Conservation (phyloP, 2,113 vertebrate species). For the Anser brachyrhynchus region DNA sequence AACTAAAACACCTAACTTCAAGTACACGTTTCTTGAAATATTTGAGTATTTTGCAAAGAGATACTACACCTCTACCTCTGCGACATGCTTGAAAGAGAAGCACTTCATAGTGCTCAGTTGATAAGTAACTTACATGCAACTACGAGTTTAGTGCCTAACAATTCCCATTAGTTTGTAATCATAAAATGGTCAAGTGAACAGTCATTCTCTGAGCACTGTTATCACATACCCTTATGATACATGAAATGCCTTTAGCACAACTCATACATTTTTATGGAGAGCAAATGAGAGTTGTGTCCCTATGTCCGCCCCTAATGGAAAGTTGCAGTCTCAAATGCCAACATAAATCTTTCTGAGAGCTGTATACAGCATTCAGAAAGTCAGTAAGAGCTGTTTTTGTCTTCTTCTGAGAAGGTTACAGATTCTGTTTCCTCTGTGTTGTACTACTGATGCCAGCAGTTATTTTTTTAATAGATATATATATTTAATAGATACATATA, state of each 20-base stretch:
- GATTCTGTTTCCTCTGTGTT: neutral
- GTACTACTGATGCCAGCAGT: neutral
- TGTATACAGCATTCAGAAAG: neutral
- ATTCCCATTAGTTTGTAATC: constrained; percentile 25
- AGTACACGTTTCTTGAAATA: neutral
- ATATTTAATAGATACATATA: neutral
- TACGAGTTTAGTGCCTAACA: constrained; percentile 24
- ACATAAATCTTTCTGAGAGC: constrained; percentile 30
- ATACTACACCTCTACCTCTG: neutral
- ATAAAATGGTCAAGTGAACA: constrained; percentile 62
- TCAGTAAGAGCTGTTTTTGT: neutral
- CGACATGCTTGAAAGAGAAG: neutral
- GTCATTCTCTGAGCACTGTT: constrained; percentile 14
- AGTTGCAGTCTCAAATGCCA: constrained; percentile 5
- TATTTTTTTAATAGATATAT: neutral
- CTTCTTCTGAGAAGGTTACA: neutral
- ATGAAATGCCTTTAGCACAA: constrained; percentile 25
- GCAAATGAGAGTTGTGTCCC: constrained; percentile 38
- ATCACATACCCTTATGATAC: neutral
- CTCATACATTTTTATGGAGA: constrained; percentile 52
- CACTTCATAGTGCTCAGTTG: neutral
- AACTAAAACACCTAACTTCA: neutral
- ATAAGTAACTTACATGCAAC: neutral
- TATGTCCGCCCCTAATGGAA: constrained; percentile 16
- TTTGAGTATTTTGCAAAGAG: neutral